A percentile compares a stretch with the other conserved stretches of the same genome.
These are phyloP conservation scores for Sorex maritimensis DNA, from an alignment of 2,797 vertebrate genomes.

Conservation along the genomic window DNA sequence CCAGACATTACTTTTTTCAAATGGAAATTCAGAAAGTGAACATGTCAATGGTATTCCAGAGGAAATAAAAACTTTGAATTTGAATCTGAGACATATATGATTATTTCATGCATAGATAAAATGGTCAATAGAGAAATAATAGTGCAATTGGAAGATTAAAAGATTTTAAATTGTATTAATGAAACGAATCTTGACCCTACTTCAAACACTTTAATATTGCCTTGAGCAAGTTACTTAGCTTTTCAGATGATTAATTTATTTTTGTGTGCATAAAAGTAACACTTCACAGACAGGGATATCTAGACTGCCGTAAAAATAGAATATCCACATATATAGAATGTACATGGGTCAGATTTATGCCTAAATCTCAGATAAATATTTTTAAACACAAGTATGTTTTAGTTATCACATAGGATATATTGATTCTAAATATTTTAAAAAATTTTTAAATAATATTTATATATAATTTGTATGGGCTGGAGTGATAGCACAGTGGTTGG, in stretches of 20 bases:
- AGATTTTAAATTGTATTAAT: no score
- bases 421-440: background rate
- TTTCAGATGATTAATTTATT: background rate
- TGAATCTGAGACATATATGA: background rate
- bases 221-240: background rate
- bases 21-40: background rate
- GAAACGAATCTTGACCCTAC: background rate
- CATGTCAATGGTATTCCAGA: background rate
- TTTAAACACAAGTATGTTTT: background rate
- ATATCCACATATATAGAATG: no score
- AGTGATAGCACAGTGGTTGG: no score
- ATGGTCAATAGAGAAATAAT: background rate
- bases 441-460: no score
- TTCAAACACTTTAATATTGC: background rate
- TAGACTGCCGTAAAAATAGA: no score
- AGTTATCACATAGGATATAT: background rate
- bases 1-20: background rate
- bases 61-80: constrained; percentile 29
- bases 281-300: background rate
- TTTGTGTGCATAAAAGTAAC: background rate
- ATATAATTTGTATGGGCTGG: no score
- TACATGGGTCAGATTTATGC: background rate
- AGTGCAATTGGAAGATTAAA: background rate
- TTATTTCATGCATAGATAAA: background rate
- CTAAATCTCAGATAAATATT: background rate